Evolutionary conservation across 2,888 invertebrate genomes (phyloP).

Genomic region (Lepeophtheirus nordmannii): DNA sequence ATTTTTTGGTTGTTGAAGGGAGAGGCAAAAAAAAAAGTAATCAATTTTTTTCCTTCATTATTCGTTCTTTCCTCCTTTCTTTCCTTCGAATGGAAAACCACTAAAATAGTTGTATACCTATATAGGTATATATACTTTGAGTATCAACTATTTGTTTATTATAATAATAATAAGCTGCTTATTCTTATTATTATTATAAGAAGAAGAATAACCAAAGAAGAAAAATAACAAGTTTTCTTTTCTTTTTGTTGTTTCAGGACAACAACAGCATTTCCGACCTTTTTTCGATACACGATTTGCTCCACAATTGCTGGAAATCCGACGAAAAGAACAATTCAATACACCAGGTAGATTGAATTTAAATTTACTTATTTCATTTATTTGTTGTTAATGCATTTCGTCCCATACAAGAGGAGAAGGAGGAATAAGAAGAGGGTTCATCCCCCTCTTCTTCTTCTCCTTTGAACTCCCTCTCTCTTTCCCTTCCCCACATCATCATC

Average conservation of each 20-base stretch:
- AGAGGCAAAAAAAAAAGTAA: too few relatives aligned
- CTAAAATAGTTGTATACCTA: too few relatives aligned
- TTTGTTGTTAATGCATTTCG: background rate
- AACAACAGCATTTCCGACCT: slow-evolving; percentile 60
- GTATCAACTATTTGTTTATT: too few relatives aligned
- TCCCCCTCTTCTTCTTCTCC: too few relatives aligned
- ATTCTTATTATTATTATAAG: background rate
- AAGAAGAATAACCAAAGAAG: background rate
- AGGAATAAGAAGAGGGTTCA: too few relatives aligned
- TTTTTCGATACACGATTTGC: slow-evolving; percentile 53
- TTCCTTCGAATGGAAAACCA: too few relatives aligned
- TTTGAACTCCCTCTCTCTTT: too few relatives aligned
- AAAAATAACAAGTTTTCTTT: background rate
- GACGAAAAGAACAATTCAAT: slow-evolving; percentile 39
- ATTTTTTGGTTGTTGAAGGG: too few relatives aligned
- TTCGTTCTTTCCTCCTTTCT: too few relatives aligned
- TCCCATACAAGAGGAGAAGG: background rate
- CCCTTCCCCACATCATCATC: too few relatives aligned
- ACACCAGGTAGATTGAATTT: slow-evolving; percentile 25
- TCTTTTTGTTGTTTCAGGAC: slow-evolving; percentile 53
- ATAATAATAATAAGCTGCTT: background rate
- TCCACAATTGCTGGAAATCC: slow-evolving; percentile 52
- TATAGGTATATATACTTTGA: too few relatives aligned
- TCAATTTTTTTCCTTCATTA: too few relatives aligned
- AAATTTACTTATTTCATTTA: background rate